Conservation (phyloP, 2,113 vertebrate species). For the Microcebus tavaratra region DNA sequence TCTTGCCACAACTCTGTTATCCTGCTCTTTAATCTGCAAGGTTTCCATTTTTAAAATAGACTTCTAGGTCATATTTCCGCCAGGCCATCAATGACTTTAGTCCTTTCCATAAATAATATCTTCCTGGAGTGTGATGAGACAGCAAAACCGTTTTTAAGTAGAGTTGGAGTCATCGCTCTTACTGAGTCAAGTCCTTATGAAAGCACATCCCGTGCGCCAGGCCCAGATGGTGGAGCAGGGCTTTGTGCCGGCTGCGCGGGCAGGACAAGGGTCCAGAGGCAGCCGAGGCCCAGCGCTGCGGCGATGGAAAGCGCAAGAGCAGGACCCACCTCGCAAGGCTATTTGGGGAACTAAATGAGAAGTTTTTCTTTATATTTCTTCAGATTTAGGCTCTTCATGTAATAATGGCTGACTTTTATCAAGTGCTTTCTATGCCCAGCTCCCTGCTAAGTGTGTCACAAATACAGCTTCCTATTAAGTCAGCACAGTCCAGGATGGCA, state of each 20-base stretch:
- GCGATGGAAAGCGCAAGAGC: neutral
- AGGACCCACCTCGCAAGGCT: neutral
- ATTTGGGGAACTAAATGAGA: neutral
- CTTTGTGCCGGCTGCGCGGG: accelerated
- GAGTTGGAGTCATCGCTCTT: neutral
- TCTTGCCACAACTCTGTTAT: neutral
- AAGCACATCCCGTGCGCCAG: neutral
- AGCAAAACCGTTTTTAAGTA: neutral
- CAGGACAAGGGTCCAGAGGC: neutral
- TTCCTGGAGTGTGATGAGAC: neutral
- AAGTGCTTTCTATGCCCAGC: accelerated
- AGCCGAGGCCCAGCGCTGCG: neutral
- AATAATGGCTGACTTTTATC: neutral
- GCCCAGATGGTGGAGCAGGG: neutral
- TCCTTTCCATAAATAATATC: neutral
- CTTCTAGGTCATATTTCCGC: neutral
- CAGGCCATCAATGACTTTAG: neutral
- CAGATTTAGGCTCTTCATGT: neutral
- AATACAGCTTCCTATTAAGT: neutral
- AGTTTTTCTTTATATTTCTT: neutral
- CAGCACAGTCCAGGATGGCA: neutral
- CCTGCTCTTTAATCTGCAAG: neutral
- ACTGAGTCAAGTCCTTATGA: neutral
- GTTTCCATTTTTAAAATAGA: neutral
- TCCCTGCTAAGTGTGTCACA: neutral